Evolutionary conservation across 1,140 invertebrate genomes (phyloP), one percentile per base, ranked within the genome.

Genomic region (Calephelis nemesis): DNA sequence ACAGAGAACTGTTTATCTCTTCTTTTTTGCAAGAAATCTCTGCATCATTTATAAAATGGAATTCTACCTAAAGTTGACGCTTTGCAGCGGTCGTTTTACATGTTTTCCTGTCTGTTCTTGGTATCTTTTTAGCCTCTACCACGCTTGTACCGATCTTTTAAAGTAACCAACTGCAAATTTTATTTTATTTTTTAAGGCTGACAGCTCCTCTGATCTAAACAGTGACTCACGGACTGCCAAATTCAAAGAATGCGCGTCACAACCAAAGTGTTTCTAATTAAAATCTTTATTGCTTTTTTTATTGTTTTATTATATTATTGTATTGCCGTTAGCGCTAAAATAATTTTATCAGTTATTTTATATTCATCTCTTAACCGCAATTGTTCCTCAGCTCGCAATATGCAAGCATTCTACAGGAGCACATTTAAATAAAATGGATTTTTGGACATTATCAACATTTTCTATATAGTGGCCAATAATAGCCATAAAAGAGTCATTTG

Each of bases 91-190:
- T 5, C 48, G 10, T n/a, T 49, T 49, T 10, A 11, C 48, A 11
- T 11, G 6, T 49, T 49, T 49, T 11, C 48, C 48, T 4, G 48
- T n/a, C 11, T 49, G 48, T 49, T 12, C 48, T 12, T 49, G 48
- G 11, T 12, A 49, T 5, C 13, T 49, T 49, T 49, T 49, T 12
- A 49, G 10, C 48, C 12, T 49, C 11, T 49, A 11, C 48, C 48
- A 49, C 48, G 48, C 48, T 49, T 49, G 48, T 49, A n/a, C 48
- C 12, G 48, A 49, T 49, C 48, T 49, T 49, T 49, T 49, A 49
- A 49, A 49, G 6, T n/a, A 49, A 4, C 48, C 11, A n/a, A 49
- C 48, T 11, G 48, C 48, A 1, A 12, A 11, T 49, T 49, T 49
- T 11, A 49, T n/a, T 49, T 49, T 49, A 12, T 49, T 12, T n/a